These are phyloP conservation scores for Protonemura montana DNA, from an alignment of 2,888 invertebrate genomes.

Conservation along the genomic window DNA sequence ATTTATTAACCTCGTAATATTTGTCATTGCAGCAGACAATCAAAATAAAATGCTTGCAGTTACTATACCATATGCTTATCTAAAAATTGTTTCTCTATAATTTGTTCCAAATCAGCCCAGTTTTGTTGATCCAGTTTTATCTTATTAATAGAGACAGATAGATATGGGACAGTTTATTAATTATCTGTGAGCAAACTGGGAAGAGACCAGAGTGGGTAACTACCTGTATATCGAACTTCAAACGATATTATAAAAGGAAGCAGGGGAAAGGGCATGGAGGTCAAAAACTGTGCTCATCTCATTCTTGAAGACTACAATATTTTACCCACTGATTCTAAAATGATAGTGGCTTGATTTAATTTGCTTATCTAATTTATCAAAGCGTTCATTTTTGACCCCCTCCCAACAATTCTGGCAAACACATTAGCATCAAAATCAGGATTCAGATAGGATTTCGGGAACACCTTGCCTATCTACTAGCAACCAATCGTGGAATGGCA, in stretches of 20 bases:
- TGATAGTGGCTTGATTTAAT: background rate
- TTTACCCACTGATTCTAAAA: background rate
- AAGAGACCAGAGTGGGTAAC: too few species aligned
- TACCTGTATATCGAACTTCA: too few species aligned
- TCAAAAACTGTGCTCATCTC: background rate
- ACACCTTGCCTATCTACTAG: background rate
- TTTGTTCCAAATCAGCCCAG: too few species aligned
- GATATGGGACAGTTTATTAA: too few species aligned
- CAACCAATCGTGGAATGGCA: background rate
- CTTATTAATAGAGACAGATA: too few species aligned
- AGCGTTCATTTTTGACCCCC: background rate
- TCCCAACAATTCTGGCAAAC: background rate
- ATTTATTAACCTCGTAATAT: constrained; percentile 26
- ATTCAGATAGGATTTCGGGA: background rate
- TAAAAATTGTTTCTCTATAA: too few species aligned
- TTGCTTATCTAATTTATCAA: background rate
- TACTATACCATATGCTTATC: background rate
- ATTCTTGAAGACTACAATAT: background rate
- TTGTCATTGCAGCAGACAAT: constrained; percentile 39
- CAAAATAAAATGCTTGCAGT: constrained; percentile 36
- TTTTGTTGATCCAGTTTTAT: too few species aligned
- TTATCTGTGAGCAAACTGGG: too few species aligned
- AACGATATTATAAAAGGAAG: too few species aligned
- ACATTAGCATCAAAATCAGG: constrained; percentile 7
- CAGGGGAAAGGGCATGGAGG: background rate